phyloP scores from a whole-genome alignment of 1,140 invertebrate genomes.

The Epicauta chinensis region DNA sequence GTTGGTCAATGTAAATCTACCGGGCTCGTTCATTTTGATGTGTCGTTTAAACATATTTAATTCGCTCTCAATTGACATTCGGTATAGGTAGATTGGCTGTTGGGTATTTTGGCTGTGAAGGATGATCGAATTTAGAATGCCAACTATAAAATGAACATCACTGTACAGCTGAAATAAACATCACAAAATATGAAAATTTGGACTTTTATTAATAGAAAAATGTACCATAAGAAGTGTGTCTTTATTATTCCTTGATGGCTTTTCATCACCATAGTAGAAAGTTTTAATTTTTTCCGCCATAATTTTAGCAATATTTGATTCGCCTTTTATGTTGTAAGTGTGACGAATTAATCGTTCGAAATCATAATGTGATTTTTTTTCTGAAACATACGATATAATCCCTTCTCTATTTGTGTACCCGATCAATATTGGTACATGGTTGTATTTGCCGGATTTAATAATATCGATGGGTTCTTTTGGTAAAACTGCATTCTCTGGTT shows the following conservation, averaged over 20 bases:
- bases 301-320: slow-evolving; percentile 39
- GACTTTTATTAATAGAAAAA: slow-evolving; percentile 7
- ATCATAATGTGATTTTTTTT: slow-evolving; percentile 2
- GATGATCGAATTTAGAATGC: slow-evolving; percentile 17
- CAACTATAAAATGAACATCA: slow-evolving; percentile 20
- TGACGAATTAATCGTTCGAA: slow-evolving; percentile 5
- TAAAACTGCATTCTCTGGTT: slow-evolving; percentile 25
- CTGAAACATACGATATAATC: slow-evolving; percentile 22
- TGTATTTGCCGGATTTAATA: slow-evolving; percentile 31
- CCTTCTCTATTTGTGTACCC: slow-evolving; percentile 35
- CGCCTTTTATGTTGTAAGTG: slow-evolving; percentile 34
- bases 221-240: slow-evolving; percentile 23
- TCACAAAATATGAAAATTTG: not conserved
- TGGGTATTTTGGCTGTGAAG: slow-evolving; percentile 29
- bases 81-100: slow-evolving; percentile 47
- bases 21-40: not conserved
- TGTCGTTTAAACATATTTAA: too few species aligned
- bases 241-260: slow-evolving; percentile 33
- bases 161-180: slow-evolving; percentile 24
- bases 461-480: slow-evolving; percentile 28
- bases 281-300: slow-evolving; percentile 36
- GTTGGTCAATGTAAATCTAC: too few species aligned
- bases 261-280: slow-evolving; percentile 9
- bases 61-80: slow-evolving; percentile 48
- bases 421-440: slow-evolving; percentile 32